Conservation (phyloP, 2,888 invertebrate genomes). For the Calliphora vomitoria region DNA sequence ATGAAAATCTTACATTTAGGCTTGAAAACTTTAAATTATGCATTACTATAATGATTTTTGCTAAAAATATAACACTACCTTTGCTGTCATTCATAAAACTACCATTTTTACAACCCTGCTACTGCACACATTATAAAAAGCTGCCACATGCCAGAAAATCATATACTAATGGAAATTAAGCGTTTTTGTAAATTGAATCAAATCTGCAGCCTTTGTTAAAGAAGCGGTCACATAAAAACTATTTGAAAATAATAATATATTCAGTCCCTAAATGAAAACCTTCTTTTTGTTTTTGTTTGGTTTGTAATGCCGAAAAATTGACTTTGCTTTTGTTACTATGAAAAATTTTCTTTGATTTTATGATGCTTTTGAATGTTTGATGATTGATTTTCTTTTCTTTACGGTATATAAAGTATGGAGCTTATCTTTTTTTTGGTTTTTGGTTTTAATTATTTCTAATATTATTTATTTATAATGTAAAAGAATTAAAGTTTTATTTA, state of each 20-base stretch:
- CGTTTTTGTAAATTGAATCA: constrained; percentile 10
- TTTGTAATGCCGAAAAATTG: constrained; percentile 73
- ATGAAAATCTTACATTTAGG: too few relatives aligned
- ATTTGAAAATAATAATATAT: constrained; percentile 26
- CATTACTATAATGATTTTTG: too few relatives aligned
- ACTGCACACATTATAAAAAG: not conserved
- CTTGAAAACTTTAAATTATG: too few relatives aligned
- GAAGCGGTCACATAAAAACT: not conserved
- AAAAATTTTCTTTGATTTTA: constrained; percentile 59
- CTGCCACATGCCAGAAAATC: not conserved
- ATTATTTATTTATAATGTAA: constrained; percentile 58
- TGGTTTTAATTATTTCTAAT: constrained; percentile 34
- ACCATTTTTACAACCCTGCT: not conserved
- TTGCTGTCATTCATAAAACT: too few relatives aligned
- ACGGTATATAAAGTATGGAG: constrained; percentile 60
- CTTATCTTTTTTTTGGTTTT: constrained; percentile 39
- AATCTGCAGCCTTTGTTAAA: constrained; percentile 41
- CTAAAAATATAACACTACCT: too few relatives aligned
- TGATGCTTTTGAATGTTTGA: constrained; percentile 55
- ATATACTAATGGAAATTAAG: not conserved
- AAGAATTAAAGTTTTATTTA: constrained; percentile 66
- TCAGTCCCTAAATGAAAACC: constrained; percentile 74
- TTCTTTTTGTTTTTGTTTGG: constrained; percentile 35
- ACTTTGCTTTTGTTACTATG: constrained; percentile 69
- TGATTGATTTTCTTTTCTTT: constrained; percentile 46